Evolutionary conservation across 2,888 invertebrate species (phyloP).

Genomic region (Stenodema calcarata): DNA sequence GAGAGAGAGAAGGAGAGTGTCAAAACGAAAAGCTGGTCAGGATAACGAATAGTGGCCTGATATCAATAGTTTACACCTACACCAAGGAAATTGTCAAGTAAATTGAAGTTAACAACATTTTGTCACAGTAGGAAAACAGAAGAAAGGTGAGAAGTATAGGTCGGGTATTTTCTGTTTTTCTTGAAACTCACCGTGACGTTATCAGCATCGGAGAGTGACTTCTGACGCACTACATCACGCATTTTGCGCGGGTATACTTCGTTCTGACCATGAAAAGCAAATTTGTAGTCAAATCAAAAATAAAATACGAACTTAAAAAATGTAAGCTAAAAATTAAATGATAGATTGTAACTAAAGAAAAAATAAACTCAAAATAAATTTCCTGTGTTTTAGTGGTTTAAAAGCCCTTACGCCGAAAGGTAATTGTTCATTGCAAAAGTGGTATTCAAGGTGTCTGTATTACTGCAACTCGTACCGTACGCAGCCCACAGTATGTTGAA

Average conservation of each 20-base stretch:
- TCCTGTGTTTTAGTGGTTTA: no score
- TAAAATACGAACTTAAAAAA: conserved; percentile 57
- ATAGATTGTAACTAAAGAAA: conserved; percentile 62
- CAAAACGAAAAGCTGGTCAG: no score
- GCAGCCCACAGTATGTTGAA: no score
- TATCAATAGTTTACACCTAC: background rate
- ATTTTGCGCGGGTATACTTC: conserved; percentile 83
- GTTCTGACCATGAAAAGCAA: conserved; percentile 64
- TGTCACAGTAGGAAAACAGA: conserved; percentile 6
- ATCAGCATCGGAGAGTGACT: conserved; percentile 52
- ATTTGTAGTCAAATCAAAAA: conserved; percentile 12
- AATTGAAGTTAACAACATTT: background rate
- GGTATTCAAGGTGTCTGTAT: no score
- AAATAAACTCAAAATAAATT: conserved; percentile 49
- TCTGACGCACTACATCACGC: conserved; percentile 72
- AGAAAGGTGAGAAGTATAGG: background rate
- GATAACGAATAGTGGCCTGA: background rate
- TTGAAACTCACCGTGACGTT: conserved; percentile 49
- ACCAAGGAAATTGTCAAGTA: background rate
- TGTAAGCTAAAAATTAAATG: conserved; percentile 46
- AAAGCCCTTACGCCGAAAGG: no score
- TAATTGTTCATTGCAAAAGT: no score
- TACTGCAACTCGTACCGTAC: no score
- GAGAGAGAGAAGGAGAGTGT: no score
- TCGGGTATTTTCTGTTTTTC: background rate